Conservation (phyloP, 2,888 invertebrate genomes). For the Odontocerum albicorne region DNA sequence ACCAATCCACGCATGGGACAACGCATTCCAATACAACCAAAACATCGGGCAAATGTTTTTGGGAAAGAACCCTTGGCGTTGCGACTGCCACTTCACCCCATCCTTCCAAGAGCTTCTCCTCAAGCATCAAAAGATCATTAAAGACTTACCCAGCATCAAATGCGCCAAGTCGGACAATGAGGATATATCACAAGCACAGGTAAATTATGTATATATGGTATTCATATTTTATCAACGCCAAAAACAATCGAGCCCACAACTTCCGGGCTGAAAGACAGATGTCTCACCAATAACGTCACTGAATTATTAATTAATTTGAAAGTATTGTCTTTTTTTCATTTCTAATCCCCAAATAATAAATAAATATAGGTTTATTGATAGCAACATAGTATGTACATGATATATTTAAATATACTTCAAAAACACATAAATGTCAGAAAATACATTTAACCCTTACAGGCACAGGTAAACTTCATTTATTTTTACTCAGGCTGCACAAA, state of each 20-base stretch:
- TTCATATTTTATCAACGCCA: not conserved
- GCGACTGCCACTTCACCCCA: slow-evolving; percentile 80
- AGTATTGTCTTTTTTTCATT: too few relatives aligned
- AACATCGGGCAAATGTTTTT: slow-evolving; percentile 70
- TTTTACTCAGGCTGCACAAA: too few relatives aligned
- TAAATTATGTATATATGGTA: slow-evolving; percentile 41
- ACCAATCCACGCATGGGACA: slow-evolving; percentile 79
- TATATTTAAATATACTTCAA: too few relatives aligned
- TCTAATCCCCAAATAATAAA: too few relatives aligned
- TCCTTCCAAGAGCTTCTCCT: slow-evolving; percentile 70
- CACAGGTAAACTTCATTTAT: too few relatives aligned
- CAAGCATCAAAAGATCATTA: slow-evolving; percentile 70
- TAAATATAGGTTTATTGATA: too few relatives aligned
- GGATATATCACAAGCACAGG: slow-evolving; percentile 63
- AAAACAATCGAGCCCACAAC: not conserved
- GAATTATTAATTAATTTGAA: too few relatives aligned
- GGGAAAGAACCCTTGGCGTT: slow-evolving; percentile 80
- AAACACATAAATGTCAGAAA: too few relatives aligned
- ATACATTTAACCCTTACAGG: too few relatives aligned
- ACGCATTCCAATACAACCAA: slow-evolving; percentile 72
- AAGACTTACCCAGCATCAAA: slow-evolving; percentile 68
- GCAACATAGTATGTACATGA: too few relatives aligned
- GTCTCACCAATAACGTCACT: not conserved
- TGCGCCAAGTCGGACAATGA: slow-evolving; percentile 67
- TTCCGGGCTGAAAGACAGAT: not conserved